A percentile compares a stretch with the other conserved stretches of the same genome.
These are phyloP conservation scores for Tiliacea citrago DNA, from an alignment of 2,888 invertebrate species.

Conservation along the genomic window DNA sequence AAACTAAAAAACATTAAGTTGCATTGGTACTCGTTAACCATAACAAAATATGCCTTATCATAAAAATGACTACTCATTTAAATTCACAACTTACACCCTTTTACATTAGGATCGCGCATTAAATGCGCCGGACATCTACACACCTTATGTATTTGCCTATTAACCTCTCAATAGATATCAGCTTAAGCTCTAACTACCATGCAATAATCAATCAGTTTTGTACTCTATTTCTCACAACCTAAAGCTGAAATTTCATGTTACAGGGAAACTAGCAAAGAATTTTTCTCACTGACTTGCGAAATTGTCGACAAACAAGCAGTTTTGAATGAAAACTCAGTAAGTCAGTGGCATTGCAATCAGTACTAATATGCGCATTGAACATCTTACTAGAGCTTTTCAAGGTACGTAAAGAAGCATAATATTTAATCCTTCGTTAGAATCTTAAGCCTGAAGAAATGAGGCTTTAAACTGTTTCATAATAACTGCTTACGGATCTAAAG, in stretches of 20 bases:
- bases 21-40: neutral
- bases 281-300: slow-evolving; percentile 68
- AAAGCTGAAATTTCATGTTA: slow-evolving; percentile 19
- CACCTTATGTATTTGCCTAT: slow-evolving; percentile 53
- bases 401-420: neutral
- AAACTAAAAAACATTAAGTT: neutral
- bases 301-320: slow-evolving; percentile 53
- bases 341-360: slow-evolving; percentile 13
- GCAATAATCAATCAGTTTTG: slow-evolving; percentile 6
- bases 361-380: slow-evolving; percentile 10
- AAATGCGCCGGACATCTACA: slow-evolving; percentile 37
- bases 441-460: slow-evolving; percentile 17
- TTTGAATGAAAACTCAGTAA: slow-evolving; percentile 42
- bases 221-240: neutral
- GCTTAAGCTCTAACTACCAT: slow-evolving; percentile 28
- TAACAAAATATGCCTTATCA: neutral
- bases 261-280: slow-evolving; percentile 45
- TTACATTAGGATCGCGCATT: slow-evolving; percentile 26
- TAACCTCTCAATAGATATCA: slow-evolving; percentile 58
- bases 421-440: slow-evolving; percentile 31
- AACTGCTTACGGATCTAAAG: neutral
- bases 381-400: slow-evolving; percentile 19
- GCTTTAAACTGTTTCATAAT: slow-evolving; percentile 21
- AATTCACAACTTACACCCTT: slow-evolving; percentile 26
- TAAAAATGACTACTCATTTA: slow-evolving; percentile 23